phyloP scores from a whole-genome alignment of 1,140 invertebrate species.

The Ceratosolen fusciceps region DNA sequence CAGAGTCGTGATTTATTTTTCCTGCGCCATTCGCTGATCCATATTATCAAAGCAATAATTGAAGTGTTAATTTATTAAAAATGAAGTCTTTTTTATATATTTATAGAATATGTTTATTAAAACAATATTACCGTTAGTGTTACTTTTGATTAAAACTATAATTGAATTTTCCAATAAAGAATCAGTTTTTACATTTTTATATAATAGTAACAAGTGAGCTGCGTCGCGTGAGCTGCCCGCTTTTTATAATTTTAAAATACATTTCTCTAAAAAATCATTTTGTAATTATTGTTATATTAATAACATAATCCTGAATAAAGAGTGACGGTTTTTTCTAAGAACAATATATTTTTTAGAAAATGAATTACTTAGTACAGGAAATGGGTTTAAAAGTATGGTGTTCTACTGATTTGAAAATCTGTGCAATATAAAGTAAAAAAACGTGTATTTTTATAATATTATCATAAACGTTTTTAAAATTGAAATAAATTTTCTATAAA shows the following conservation, averaged over 20 bases:
- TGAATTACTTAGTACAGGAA: background rate
- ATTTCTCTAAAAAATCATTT: slow-evolving; percentile 7
- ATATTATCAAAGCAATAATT: slow-evolving; percentile 3
- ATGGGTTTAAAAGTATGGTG: background rate
- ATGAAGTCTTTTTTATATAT: background rate
- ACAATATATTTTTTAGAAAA: background rate
- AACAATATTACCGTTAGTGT: too few relatives aligned
- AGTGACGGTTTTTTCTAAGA: background rate
- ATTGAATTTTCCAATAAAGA: too few relatives aligned
- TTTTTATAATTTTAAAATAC: slow-evolving; percentile 1
- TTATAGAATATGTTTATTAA: background rate
- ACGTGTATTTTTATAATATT: background rate
- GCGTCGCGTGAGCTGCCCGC: slow-evolving; percentile 9
- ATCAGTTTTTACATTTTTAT: background rate
- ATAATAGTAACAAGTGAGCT: background rate
- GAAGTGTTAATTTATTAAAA: background rate
- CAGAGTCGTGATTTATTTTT: slow-evolving; percentile 28
- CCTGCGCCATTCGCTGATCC: slow-evolving; percentile 17
- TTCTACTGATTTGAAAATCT: background rate
- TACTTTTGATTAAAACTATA: too few relatives aligned
- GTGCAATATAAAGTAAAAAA: slow-evolving; percentile 24
- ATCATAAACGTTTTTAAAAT: slow-evolving; percentile 9
- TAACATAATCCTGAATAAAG: background rate
- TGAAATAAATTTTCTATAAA: background rate
- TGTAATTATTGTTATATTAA: background rate